Evolutionary conservation across 2,113 vertebrate genomes (phyloP).

Genomic region (Lampris megalopsis): DNA sequence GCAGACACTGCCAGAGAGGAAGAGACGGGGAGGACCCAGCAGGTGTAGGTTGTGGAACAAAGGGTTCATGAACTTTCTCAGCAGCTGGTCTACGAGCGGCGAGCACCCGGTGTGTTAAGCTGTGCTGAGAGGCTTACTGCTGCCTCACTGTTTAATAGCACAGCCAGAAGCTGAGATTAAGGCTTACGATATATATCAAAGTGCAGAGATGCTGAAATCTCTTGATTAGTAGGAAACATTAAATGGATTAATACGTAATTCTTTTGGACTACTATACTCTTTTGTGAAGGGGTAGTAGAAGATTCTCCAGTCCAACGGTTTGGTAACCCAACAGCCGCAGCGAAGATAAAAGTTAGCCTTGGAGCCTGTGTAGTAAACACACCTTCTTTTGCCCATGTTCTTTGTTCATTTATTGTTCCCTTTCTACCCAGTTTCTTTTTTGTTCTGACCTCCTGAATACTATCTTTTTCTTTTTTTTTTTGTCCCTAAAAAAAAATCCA

Average conservation of each 20-base stretch:
- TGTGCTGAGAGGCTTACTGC: not conserved
- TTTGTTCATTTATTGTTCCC: conserved; percentile 42
- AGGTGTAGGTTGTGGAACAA: not conserved
- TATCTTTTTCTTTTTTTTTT: not conserved
- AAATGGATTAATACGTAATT: conserved; percentile 15
- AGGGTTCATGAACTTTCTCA: not conserved
- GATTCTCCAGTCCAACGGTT: too few species aligned
- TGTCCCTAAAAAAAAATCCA: conserved; percentile 1
- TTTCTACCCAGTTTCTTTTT: not conserved
- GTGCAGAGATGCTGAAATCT: conserved; percentile 24
- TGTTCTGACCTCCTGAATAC: not conserved
- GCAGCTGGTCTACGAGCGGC: not conserved
- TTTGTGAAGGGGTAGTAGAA: too few species aligned
- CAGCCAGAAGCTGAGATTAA: not conserved
- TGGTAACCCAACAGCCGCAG: conserved; percentile 16
- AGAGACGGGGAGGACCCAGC: too few species aligned
- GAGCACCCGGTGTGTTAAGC: conserved; percentile 8
- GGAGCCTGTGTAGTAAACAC: conserved; percentile 26
- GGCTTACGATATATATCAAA: not conserved
- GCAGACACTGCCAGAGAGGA: too few species aligned
- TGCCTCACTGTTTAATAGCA: not conserved
- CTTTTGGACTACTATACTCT: too few species aligned
- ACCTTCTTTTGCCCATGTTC: conserved; percentile 23
- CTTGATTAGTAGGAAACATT: conserved; percentile 20
- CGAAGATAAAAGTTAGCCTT: conserved; percentile 56